phyloP scores from a whole-genome alignment of 1,140 invertebrate genomes.

The Bombus breviceps region DNA sequence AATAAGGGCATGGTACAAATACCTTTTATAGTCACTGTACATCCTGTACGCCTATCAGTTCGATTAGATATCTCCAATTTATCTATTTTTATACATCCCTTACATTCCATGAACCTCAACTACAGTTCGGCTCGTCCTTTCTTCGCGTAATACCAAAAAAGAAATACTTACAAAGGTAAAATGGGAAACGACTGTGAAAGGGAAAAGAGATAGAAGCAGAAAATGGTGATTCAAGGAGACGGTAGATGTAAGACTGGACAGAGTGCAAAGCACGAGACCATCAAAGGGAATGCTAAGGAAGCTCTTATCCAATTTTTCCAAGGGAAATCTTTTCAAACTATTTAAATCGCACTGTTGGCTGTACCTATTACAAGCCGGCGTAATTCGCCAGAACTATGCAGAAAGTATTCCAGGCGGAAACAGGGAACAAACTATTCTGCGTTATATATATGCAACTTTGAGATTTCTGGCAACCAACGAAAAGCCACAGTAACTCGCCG shows the following conservation, averaged over 20 bases:
- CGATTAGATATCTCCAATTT: no score
- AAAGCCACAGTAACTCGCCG: slow-evolving; percentile 61
- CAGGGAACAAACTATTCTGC: slow-evolving; percentile 59
- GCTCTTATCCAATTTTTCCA: slow-evolving; percentile 57
- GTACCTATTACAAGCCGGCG: slow-evolving; percentile 30
- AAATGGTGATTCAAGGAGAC: not conserved
- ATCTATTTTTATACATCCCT: no score
- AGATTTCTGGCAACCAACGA: slow-evolving; percentile 58
- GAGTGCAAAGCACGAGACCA: not conserved
- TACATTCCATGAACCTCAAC: no score
- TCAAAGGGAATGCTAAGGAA: slow-evolving; percentile 44
- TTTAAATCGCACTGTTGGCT: slow-evolving; percentile 62
- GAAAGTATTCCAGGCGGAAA: slow-evolving; percentile 63
- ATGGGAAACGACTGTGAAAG: not conserved
- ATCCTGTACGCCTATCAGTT: no score
- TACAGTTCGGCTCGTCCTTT: no score
- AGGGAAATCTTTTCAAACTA: slow-evolving; percentile 62
- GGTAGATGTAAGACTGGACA: not conserved
- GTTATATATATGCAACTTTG: slow-evolving; percentile 55
- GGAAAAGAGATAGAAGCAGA: no score
- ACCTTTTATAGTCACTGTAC: no score
- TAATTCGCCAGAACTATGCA: slow-evolving; percentile 64
- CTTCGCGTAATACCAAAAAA: no score
- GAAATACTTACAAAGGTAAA: not conserved
- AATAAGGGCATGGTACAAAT: no score